phyloP scores from a whole-genome alignment of 2,888 invertebrate species.

The Abrostola tripartita region DNA sequence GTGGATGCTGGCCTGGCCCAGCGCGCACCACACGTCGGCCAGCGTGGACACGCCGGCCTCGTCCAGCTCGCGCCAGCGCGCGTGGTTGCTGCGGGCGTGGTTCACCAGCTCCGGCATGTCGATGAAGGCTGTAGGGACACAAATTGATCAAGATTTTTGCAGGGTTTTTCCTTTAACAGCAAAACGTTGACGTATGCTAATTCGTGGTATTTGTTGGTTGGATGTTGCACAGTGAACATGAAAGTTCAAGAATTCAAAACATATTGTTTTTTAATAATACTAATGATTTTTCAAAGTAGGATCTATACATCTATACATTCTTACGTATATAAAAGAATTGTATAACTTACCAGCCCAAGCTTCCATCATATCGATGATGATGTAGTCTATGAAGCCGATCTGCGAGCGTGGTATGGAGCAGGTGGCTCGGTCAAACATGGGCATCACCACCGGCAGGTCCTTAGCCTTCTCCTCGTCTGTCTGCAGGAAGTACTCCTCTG shows the following conservation, averaged over 20 bases:
- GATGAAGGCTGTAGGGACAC: constrained; percentile 91
- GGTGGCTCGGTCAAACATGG: constrained; percentile 97
- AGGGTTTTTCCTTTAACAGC: background rate
- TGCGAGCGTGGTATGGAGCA: constrained; percentile 99
- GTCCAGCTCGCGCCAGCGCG: constrained; percentile 96
- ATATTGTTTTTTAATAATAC: too few relatives aligned
- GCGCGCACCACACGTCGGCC: constrained; percentile 89
- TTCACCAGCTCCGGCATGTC: constrained; percentile 97
- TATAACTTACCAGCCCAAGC: constrained; percentile 95
- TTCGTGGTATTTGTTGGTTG: too few relatives aligned
- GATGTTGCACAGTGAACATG: too few relatives aligned
- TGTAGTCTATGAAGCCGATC: constrained; percentile 99
- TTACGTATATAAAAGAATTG: background rate
- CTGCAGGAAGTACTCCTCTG: constrained; percentile 99
- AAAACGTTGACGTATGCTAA: too few relatives aligned
- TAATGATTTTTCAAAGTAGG: too few relatives aligned
- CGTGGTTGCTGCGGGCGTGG: constrained; percentile 95
- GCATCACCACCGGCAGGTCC: constrained; percentile 98
- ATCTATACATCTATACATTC: too few relatives aligned
- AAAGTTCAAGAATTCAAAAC: too few relatives aligned
- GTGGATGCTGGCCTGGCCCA: constrained; percentile 63
- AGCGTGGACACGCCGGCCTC: constrained; percentile 92
- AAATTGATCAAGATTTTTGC: background rate
- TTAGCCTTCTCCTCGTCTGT: constrained; percentile 98
- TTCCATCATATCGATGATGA: constrained; percentile 99